Conservation (phyloP, 2,888 invertebrate genomes). For the Plebejus argus region DNA sequence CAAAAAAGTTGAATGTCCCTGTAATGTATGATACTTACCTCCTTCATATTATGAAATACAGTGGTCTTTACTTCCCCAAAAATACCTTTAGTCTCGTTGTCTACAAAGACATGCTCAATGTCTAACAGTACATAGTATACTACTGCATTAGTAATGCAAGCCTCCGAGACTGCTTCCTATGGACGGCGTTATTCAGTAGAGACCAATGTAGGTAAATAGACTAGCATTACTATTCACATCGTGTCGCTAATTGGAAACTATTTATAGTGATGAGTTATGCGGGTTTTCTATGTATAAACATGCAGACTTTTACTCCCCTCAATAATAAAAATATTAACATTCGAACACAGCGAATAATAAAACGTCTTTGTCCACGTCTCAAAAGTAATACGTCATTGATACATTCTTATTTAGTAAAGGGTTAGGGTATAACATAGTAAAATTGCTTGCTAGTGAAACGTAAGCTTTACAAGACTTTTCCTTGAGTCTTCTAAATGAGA, state of each 20-base stretch:
- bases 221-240: constrained; percentile 5
- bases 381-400: no score
- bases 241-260: constrained; percentile 16
- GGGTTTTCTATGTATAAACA: not conserved
- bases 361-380: no score
- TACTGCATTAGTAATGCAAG: constrained; percentile 7
- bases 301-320: not conserved
- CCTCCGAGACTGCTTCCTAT: constrained; percentile 9
- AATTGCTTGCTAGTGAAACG: no score
- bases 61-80: not conserved
- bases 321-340: no score
- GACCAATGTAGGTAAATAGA: constrained; percentile 27
- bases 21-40: no score
- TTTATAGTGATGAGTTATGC: not conserved
- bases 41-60: not conserved
- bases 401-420: no score
- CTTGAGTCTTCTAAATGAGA: no score
- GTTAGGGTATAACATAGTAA: no score
- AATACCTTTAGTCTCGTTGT: not conserved
- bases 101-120: not conserved
- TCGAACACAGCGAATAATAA: no score
- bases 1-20: no score
- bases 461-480: no score
- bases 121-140: not conserved
- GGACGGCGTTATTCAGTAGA: constrained; percentile 16